Conservation (phyloP, 2,113 vertebrate species). For the Pithys albifrons region DNA sequence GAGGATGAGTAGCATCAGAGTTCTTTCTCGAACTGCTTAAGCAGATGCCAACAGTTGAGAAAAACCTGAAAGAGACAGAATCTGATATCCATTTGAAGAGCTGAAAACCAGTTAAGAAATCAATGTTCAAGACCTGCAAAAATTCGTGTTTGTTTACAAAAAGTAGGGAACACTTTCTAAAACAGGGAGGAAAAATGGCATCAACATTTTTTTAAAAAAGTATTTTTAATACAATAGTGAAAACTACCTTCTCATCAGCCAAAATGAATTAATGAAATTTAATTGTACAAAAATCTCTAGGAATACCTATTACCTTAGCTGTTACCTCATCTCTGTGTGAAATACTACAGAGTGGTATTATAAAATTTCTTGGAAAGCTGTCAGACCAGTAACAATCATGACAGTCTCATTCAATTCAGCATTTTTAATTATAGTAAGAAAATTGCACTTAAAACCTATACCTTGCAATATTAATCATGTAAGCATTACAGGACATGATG, state of each 20-base stretch:
- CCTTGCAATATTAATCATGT: not conserved
- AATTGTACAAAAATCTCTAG: not conserved
- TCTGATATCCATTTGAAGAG: not conserved
- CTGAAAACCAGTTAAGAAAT: conserved; percentile 20
- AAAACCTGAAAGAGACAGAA: conserved; percentile 6
- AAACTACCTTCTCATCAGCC: not conserved
- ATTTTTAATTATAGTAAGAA: not conserved
- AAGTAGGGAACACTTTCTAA: not conserved
- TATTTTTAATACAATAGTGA: not conserved
- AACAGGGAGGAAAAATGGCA: not conserved
- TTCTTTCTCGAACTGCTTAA: not conserved
- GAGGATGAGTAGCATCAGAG: not conserved
- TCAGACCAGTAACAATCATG: not conserved
- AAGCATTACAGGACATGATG: not conserved
- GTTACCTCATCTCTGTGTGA: not conserved
- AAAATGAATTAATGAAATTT: not conserved
- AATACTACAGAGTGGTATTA: not conserved
- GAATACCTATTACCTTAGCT: not conserved
- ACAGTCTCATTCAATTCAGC: not conserved
- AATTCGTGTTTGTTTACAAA: not conserved
- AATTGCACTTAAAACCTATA: not conserved
- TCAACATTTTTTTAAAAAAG: not conserved
- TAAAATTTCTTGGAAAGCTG: not conserved
- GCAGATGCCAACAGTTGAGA: not conserved
- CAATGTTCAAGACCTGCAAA: not conserved